A percentile compares a stretch with the other conserved stretches of the same genome.
Conservation (phyloP, 2,113 vertebrate genomes). For the Thalassarche chlororhynchos region DNA sequence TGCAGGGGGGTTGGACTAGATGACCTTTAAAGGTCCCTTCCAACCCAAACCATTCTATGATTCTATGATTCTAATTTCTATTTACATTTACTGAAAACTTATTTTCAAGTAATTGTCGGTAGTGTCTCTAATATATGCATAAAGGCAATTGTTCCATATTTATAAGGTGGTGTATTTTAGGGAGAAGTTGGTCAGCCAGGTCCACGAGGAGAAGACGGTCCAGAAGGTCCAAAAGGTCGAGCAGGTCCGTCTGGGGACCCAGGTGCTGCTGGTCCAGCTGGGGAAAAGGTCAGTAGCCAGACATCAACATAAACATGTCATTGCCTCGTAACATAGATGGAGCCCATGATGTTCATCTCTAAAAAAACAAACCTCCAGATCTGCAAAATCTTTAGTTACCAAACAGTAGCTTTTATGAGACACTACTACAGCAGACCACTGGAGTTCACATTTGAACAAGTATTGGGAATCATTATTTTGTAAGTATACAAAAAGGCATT, state of each 20-base stretch:
- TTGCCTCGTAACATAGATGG: background rate
- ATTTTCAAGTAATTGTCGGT: background rate
- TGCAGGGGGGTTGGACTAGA: background rate
- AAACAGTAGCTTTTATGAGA: background rate
- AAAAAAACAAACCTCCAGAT: background rate
- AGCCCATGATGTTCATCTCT: background rate
- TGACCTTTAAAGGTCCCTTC: background rate
- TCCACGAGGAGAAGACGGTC: conserved; percentile 92
- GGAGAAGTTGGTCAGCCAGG: conserved; percentile 90
- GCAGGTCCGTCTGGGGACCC: conserved; percentile 89
- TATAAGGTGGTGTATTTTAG: conserved; percentile 69
- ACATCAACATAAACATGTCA: background rate
- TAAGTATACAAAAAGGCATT: background rate
- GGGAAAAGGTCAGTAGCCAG: conserved; percentile 88
- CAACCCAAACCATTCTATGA: background rate
- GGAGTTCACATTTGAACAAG: background rate
- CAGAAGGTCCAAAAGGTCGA: conserved; percentile 96
- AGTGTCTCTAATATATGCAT: background rate
- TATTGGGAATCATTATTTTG: background rate
- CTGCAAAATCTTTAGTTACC: background rate
- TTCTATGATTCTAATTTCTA: background rate
- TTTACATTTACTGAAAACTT: background rate
- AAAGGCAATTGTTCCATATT: background rate
- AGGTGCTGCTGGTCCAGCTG: conserved; percentile 88
- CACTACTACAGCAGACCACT: background rate